phyloP scores from a whole-genome alignment of 2,888 invertebrate genomes.

The Brachyopa scutellaris region DNA sequence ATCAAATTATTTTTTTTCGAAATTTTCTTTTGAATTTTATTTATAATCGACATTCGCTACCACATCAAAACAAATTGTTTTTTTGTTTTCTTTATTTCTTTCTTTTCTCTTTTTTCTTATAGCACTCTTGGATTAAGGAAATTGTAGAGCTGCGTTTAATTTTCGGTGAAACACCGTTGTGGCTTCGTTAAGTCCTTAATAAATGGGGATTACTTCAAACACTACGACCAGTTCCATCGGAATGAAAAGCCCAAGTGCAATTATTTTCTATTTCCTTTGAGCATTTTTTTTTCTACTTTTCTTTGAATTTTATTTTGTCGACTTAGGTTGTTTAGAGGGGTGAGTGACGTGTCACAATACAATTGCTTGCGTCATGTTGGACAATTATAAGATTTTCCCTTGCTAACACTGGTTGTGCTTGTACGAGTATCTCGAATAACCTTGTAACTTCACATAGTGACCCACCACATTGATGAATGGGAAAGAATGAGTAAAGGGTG shows the following conservation, averaged over 20 bases:
- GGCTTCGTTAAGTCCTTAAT: conserved; percentile 70
- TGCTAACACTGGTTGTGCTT: not conserved
- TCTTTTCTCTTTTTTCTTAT: conserved; percentile 13
- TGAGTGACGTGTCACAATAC: conserved; percentile 44
- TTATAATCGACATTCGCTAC: conserved; percentile 29
- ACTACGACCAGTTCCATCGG: conserved; percentile 22
- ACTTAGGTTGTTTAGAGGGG: conserved; percentile 26
- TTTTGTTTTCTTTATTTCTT: no score
- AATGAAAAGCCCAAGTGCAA: conserved; percentile 59
- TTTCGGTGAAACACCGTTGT: conserved; percentile 59
- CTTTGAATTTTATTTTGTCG: not conserved
- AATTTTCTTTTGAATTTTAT: conserved; percentile 26
- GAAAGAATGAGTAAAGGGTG: conserved; percentile 36
- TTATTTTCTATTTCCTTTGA: conserved; percentile 64
- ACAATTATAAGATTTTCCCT: conserved; percentile 46
- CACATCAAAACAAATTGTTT: conserved; percentile 34
- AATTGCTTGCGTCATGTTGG: conserved; percentile 48
- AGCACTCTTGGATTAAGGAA: conserved; percentile 54
- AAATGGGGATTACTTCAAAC: conserved; percentile 70
- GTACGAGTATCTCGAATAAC: conserved; percentile 6
- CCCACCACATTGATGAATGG: not conserved
- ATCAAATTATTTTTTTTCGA: conserved; percentile 37
- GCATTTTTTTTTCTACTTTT: conserved; percentile 29
- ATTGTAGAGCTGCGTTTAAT: conserved; percentile 60
- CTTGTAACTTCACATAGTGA: conserved; percentile 29